phyloP scores from a whole-genome alignment of 2,797 vertebrate genomes.

The Gambelia wislizenii region DNA sequence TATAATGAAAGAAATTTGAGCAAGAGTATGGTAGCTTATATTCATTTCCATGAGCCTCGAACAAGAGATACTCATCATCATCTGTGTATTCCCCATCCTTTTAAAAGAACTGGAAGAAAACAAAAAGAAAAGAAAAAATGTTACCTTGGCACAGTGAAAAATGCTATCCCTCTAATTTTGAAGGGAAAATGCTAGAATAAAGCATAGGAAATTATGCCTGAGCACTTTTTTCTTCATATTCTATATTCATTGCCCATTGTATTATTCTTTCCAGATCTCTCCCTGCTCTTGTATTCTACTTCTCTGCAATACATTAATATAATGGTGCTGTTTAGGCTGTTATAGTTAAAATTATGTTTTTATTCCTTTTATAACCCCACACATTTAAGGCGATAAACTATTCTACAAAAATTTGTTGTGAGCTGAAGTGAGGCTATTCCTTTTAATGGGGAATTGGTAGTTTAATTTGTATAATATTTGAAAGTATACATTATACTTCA shows the following conservation, averaged over 20 bases:
- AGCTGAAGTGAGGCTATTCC: neutral
- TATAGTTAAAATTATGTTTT: slow-evolving; percentile 34
- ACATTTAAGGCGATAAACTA: slow-evolving; percentile 22
- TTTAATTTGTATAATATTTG: slow-evolving; percentile 23
- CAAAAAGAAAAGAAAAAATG: neutral
- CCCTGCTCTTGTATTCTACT: neutral
- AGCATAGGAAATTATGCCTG: neutral
- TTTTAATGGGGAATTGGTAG: neutral
- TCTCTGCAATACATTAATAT: slow-evolving; percentile 28
- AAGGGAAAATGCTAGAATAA: slow-evolving; percentile 11
- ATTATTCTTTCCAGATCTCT: slow-evolving; percentile 16
- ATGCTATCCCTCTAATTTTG: neutral
- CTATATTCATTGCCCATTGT: slow-evolving; percentile 7
- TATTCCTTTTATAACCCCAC: slow-evolving; percentile 23
- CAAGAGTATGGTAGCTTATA: neutral
- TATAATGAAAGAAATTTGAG: neutral
- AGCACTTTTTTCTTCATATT: slow-evolving; percentile 13
- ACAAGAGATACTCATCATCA: neutral
- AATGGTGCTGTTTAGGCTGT: slow-evolving; percentile 18
- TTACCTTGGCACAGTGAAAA: neutral
- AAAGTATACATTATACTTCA: slow-evolving; percentile 21
- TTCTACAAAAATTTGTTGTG: neutral
- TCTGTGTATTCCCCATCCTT: neutral
- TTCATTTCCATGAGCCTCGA: neutral
- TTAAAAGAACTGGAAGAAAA: neutral